Evolutionary conservation across 2,888 invertebrate species (phyloP).

Genomic region (Neoscelio sp.): DNA sequence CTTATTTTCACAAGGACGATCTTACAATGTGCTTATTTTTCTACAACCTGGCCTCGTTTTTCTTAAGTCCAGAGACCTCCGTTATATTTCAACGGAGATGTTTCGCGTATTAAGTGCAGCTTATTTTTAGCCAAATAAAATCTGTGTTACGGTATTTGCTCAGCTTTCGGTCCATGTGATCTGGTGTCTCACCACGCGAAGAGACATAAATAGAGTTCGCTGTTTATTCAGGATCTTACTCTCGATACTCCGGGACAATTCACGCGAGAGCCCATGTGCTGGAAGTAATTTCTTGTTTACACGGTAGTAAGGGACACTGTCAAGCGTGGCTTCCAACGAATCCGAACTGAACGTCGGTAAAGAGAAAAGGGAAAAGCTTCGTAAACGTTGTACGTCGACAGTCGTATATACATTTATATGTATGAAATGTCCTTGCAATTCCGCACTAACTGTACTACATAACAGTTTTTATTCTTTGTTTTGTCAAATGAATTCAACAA

Average conservation of each 20-base stretch:
- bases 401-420: slow-evolving; percentile 19
- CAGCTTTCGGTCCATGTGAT: slow-evolving; percentile 60
- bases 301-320: slow-evolving; percentile 44
- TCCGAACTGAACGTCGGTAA: slow-evolving; percentile 30
- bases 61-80: slow-evolving; percentile 16
- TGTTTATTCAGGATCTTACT: slow-evolving; percentile 65
- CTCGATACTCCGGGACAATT: slow-evolving; percentile 59
- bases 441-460: slow-evolving; percentile 11
- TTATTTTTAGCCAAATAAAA: slow-evolving; percentile 62
- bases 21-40: slow-evolving; percentile 34
- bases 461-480: slow-evolving; percentile 1
- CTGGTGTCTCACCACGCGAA: slow-evolving; percentile 48
- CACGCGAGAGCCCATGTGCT: slow-evolving; percentile 55
- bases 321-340: slow-evolving; percentile 25
- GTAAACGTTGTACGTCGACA: slow-evolving; percentile 8
- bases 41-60: slow-evolving; percentile 22
- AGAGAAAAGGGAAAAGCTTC: slow-evolving; percentile 43
- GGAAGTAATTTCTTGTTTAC: slow-evolving; percentile 65
- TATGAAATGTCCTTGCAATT: slow-evolving; percentile 15
- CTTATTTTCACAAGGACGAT: slow-evolving; percentile 25
- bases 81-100: slow-evolving; percentile 35
- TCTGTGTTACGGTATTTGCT: slow-evolving; percentile 60
- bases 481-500: slow-evolving; percentile 5
- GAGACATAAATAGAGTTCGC: slow-evolving; percentile 52
- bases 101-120: slow-evolving; percentile 51